Percentiles rank a stretch among this genome's conserved stretches.
phyloP scores from a whole-genome alignment of 1,140 invertebrate genomes.

The Bathynomus jamesi region DNA sequence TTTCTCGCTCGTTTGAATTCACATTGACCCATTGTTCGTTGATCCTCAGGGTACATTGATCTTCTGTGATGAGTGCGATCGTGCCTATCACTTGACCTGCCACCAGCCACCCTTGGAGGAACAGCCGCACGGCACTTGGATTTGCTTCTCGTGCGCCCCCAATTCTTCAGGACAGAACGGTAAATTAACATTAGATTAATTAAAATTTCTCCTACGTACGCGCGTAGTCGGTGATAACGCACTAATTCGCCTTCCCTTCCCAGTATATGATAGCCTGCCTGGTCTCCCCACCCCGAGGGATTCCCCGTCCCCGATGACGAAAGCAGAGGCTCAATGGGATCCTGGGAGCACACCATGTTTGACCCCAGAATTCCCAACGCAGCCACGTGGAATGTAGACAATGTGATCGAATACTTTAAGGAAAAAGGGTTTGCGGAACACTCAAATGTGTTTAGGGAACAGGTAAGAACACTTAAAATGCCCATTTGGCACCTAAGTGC shows the following conservation, averaged over 20 bases:
- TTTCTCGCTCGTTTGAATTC: no score
- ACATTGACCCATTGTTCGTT: no score
- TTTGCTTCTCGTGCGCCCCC: constrained; percentile 34
- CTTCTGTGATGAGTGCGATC: constrained; percentile 70
- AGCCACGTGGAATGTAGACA: constrained; percentile 65
- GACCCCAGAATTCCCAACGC: constrained; percentile 61
- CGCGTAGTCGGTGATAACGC: no score
- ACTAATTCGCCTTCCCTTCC: constrained; percentile 11
- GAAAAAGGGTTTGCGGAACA: constrained; percentile 60
- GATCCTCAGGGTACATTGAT: constrained; percentile 60
- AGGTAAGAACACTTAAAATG: constrained; percentile 50
- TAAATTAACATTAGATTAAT: no score
- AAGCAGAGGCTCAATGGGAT: constrained; percentile 27
- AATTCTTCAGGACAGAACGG: constrained; percentile 6
- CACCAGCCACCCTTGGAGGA: constrained; percentile 47
- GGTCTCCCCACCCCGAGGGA: constrained; percentile 38
- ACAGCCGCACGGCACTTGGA: constrained; percentile 38
- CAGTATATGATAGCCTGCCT: constrained; percentile 31
- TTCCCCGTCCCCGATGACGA: constrained; percentile 38
- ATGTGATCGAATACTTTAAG: constrained; percentile 71
- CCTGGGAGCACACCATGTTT: constrained; percentile 41
- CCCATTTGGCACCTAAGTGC: no score
- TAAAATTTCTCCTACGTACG: no score
- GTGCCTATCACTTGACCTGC: constrained; percentile 69
- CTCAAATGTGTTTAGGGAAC: constrained; percentile 66